These are phyloP conservation scores for Chrysoperla carnea DNA, from an alignment of 1,140 invertebrate genomes.

Conservation along the genomic window DNA sequence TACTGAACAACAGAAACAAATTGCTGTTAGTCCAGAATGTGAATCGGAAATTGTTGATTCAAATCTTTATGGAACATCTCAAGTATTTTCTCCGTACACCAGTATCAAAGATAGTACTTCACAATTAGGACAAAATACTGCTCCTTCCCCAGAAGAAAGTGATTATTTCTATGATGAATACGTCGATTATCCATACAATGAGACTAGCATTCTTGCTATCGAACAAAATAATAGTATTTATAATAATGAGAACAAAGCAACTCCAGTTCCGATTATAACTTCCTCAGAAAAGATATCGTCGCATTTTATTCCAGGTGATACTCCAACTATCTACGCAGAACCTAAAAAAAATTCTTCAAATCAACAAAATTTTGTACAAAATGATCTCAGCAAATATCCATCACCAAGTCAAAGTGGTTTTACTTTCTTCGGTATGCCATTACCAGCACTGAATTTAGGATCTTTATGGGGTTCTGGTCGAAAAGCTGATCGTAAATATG, in stretches of 20 bases:
- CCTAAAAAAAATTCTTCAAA: conserved; percentile 30
- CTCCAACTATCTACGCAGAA: conserved; percentile 45
- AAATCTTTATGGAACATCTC: conserved; percentile 22
- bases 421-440: conserved; percentile 67
- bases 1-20: conserved; percentile 11
- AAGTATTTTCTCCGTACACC: conserved; percentile 29
- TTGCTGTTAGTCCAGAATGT: conserved; percentile 36
- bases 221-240: conserved; percentile 1
- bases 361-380: conserved; percentile 19
- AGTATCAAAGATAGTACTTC: conserved; percentile 8
- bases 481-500: conserved; percentile 24
- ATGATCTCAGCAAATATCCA: conserved; percentile 8
- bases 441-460: conserved; percentile 51
- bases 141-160: conserved; percentile 44
- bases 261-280: conserved; percentile 11
- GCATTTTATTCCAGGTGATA: conserved; percentile 26
- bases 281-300: conserved; percentile 7
- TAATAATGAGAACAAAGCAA: conserved; percentile 6
- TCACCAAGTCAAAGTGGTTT: conserved; percentile 37
- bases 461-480: conserved; percentile 37
- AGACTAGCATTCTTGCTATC: conserved; percentile 19
- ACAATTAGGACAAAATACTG: conserved; percentile 19
- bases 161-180: conserved; percentile 72
- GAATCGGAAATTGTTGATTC: conserved; percentile 39
- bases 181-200: conserved; percentile 49